Evolutionary conservation across 2,888 invertebrate genomes (phyloP).

Genomic region (Cryptophagus acutangulus): DNA sequence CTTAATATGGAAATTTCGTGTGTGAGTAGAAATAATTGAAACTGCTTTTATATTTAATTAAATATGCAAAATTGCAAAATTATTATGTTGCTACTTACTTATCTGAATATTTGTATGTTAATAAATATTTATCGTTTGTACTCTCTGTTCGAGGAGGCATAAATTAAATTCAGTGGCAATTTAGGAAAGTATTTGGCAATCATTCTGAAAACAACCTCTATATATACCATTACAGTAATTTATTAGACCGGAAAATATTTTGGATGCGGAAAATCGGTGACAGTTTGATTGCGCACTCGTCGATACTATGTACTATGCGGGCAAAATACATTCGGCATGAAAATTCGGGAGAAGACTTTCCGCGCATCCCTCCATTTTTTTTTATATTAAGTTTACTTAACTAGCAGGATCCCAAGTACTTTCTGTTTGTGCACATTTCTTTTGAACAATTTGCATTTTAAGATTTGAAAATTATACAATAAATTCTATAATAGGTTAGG

Average conservation of each 20-base stretch:
- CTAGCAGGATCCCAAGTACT: too few species aligned
- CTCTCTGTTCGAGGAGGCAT: slow-evolving; percentile 2
- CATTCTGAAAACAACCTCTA: slow-evolving; percentile 3
- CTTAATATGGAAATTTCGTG: too few species aligned
- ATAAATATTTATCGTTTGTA: slow-evolving; percentile 5
- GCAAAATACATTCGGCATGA: neutral
- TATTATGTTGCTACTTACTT: too few species aligned
- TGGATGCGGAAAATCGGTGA: slow-evolving; percentile 5
- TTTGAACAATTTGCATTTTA: too few species aligned
- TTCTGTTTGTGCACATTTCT: too few species aligned
- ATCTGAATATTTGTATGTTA: slow-evolving; percentile 2
- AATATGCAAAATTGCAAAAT: too few species aligned
- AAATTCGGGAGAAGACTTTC: neutral
- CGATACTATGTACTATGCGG: neutral
- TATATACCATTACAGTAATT: slow-evolving; percentile 1
- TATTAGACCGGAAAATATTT: slow-evolving; percentile 6
- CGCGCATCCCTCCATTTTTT: neutral
- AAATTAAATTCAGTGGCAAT: slow-evolving; percentile 8
- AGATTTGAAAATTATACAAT: too few species aligned
- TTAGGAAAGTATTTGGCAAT: slow-evolving; percentile 7
- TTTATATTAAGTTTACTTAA: neutral
- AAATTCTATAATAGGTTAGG: too few species aligned
- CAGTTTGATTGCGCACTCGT: slow-evolving; percentile 3
- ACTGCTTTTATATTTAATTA: too few species aligned
- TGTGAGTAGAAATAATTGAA: too few species aligned